A percentile compares a stretch with the other conserved stretches of the same genome.
Conservation (phyloP, 2,888 invertebrate species). For the Drosophila tripunctata region DNA sequence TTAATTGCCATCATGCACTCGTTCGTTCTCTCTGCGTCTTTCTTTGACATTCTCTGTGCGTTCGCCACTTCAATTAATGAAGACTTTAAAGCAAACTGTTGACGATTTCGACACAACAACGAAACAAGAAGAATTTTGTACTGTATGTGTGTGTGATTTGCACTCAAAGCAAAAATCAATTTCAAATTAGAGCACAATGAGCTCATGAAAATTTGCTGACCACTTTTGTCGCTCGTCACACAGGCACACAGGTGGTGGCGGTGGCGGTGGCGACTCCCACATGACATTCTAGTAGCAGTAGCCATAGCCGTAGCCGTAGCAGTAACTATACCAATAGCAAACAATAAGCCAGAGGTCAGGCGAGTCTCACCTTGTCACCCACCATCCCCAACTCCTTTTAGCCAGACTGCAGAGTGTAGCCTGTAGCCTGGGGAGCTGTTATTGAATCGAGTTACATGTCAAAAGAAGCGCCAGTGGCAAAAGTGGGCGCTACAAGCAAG, state of each 20-base stretch:
- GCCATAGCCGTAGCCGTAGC: slow-evolving; percentile 11
- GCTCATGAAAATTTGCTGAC: slow-evolving; percentile 56
- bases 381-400: not conserved
- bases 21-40: not conserved
- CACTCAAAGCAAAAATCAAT: slow-evolving; percentile 62
- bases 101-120: not conserved
- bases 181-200: slow-evolving; percentile 71
- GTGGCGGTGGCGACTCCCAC: slow-evolving; percentile 41
- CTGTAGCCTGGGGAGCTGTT: slow-evolving; percentile 37
- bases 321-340: slow-evolving; percentile 11
- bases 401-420: not conserved
- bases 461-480: slow-evolving; percentile 64
- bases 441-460: slow-evolving; percentile 78
- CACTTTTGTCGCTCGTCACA: slow-evolving; percentile 16
- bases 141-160: not conserved
- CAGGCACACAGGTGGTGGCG: too few species aligned
- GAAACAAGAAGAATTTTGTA: not conserved
- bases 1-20: slow-evolving; percentile 36
- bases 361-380: slow-evolving; percentile 17
- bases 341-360: slow-evolving; percentile 54
- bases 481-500: slow-evolving; percentile 66
- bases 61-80: slow-evolving; percentile 43
- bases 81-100: slow-evolving; percentile 21
- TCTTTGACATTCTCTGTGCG: not conserved
- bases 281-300: too few species aligned